Percentiles rank a stretch among this genome's conserved stretches.
Conservation (phyloP, 2,113 vertebrate genomes). For the Tauraco erythrolophus region DNA sequence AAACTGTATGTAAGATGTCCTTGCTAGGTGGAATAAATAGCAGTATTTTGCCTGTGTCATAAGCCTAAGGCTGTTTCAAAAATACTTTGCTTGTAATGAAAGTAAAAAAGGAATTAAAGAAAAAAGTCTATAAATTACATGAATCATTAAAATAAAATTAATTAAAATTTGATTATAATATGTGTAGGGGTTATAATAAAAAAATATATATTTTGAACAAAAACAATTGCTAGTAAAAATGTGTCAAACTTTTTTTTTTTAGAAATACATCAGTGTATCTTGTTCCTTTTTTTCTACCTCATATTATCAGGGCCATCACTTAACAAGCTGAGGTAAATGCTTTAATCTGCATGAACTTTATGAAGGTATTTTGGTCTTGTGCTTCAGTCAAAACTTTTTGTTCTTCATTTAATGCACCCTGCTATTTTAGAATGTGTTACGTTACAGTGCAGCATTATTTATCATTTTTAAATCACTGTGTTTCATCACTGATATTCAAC, state of each 20-base stretch:
- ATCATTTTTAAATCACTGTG: neutral
- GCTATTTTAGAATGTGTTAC: neutral
- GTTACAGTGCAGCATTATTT: neutral
- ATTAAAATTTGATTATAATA: neutral
- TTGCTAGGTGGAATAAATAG: neutral
- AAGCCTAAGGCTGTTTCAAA: neutral
- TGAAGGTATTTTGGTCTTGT: neutral
- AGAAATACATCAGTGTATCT: rapidly evolving
- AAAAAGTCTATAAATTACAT: neutral
- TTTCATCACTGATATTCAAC: neutral
- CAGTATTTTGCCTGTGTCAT: neutral
- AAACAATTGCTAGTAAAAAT: neutral
- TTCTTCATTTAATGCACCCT: neutral
- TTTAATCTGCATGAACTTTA: neutral
- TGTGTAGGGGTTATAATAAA: neutral
- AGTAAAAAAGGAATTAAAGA: neutral
- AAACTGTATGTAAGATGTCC: neutral
- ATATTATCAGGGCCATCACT: neutral
- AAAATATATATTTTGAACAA: neutral
- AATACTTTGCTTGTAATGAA: neutral
- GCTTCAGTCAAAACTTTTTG: neutral
- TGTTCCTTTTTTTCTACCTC: neutral
- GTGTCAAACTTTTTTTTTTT: neutral
- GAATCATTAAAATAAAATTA: neutral
- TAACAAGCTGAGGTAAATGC: neutral